phyloP scores from a whole-genome alignment of 2,113 vertebrate genomes.

The Pygoscelis adeliae region DNA sequence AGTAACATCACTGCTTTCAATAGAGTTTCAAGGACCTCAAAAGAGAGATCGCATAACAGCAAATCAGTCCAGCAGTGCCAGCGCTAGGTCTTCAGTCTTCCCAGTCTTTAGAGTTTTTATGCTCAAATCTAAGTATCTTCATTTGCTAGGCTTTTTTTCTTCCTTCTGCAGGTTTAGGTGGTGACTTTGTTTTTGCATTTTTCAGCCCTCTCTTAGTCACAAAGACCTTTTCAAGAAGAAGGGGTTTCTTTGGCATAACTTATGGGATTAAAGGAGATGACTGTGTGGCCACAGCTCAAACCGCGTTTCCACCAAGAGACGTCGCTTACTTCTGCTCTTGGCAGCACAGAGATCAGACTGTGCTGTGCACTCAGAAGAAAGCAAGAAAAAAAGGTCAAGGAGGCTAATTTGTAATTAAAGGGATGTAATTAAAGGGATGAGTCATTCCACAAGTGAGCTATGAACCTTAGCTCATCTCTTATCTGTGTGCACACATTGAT shows the following conservation, averaged over 20 bases:
- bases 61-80: background rate
- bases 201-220: background rate
- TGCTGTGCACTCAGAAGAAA: background rate
- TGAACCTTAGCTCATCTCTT: slow-evolving; percentile 11
- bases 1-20: background rate
- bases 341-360: background rate
- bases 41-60: background rate
- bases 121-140: background rate
- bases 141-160: background rate
- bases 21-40: background rate
- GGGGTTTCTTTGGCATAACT: background rate
- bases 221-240: background rate
- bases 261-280: background rate
- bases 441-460: slow-evolving; percentile 23
- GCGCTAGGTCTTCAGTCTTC: background rate
- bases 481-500: background rate
- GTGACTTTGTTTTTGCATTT: background rate
- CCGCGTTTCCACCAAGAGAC: background rate
- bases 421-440: slow-evolving; percentile 48
- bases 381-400: slow-evolving; percentile 39
- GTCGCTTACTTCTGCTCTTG: background rate
- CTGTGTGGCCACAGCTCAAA: background rate
- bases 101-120: background rate
- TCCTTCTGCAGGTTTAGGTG: background rate
- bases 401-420: slow-evolving; percentile 63